These are phyloP conservation scores for Gorsachius goisagi DNA, from an alignment of 2,113 vertebrate species.

Conservation along the genomic window DNA sequence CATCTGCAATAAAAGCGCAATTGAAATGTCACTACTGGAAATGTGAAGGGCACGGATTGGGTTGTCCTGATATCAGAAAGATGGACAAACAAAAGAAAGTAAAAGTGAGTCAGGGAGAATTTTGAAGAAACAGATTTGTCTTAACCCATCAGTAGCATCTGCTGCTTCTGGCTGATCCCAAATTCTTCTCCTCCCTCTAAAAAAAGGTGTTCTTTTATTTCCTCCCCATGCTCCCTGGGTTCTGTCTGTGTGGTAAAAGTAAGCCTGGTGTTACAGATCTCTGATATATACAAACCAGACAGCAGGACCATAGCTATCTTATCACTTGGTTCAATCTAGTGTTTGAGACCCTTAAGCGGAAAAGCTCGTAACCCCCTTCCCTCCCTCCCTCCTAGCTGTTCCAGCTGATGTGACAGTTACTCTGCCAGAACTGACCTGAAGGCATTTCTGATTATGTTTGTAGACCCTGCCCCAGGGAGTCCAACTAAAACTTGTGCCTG, in stretches of 20 bases:
- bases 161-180: background rate
- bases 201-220: background rate
- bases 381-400: background rate
- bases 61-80: background rate
- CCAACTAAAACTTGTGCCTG: background rate
- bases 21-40: background rate
- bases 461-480: background rate
- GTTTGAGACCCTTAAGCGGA: background rate
- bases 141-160: background rate
- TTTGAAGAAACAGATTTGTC: background rate
- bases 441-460: background rate
- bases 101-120: background rate
- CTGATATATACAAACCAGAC: background rate
- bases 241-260: background rate
- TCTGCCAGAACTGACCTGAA: background rate
- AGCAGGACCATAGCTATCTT: background rate
- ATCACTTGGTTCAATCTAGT: background rate
- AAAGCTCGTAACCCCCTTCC: background rate
- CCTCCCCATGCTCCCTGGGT: accelerated
- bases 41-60: background rate
- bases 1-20: background rate
- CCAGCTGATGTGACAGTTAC: background rate
- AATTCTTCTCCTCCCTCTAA: background rate
- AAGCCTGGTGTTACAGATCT: background rate
- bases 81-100: background rate